phyloP scores from a whole-genome alignment of 2,797 vertebrate genomes.

The Chiloscyllium punctatum region DNA sequence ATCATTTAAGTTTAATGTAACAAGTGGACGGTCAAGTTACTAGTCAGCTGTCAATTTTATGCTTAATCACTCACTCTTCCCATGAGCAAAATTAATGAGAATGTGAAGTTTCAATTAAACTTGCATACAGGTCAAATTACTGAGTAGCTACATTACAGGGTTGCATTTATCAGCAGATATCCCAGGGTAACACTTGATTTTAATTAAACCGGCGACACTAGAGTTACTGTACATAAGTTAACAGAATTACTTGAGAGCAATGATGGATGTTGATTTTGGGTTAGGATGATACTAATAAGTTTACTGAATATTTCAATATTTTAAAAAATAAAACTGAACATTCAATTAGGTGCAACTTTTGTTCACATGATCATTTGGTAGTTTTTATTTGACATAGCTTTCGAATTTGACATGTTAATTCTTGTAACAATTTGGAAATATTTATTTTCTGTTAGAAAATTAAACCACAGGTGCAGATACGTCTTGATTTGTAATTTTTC shows the following conservation, averaged over 20 bases:
- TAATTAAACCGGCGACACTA: not conserved
- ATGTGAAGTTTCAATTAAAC: slow-evolving; percentile 1
- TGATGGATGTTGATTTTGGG: not conserved
- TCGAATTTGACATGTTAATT: not conserved
- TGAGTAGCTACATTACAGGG: not conserved
- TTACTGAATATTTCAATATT: not conserved
- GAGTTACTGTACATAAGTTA: not conserved
- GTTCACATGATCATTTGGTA: not conserved
- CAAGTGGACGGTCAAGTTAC: not conserved
- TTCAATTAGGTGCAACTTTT: not conserved
- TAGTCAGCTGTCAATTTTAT: not conserved
- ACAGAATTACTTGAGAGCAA: not conserved
- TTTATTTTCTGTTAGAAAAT: not conserved
- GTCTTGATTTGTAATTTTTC: not conserved
- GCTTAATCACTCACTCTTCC: not conserved
- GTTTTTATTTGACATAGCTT: not conserved
- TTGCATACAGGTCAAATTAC: not conserved
- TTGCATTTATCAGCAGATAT: not conserved
- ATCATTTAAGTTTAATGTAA: not conserved
- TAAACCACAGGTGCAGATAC: not conserved
- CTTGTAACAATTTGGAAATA: not conserved
- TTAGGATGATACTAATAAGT: not conserved
- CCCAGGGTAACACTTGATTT: not conserved
- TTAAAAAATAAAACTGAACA: not conserved
- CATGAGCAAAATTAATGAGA: not conserved